Evolutionary conservation across 1,140 invertebrate species (phyloP).

Genomic region (Achroia grisella): DNA sequence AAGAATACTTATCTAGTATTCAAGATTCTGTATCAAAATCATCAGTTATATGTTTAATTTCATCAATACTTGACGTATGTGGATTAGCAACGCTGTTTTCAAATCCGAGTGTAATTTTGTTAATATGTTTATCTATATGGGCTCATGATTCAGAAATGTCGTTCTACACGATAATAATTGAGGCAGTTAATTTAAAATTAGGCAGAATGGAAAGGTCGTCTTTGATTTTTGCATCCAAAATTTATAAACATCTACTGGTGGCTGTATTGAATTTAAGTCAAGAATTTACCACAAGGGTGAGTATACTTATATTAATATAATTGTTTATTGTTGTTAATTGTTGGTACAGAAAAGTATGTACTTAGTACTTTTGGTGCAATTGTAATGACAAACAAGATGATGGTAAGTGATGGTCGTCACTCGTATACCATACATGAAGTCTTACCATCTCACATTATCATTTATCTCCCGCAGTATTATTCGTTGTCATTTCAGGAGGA

Average conservation of each 20-base stretch:
- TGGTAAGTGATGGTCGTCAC: too few relatives aligned
- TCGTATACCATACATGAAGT: too few relatives aligned
- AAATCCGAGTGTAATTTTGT: conserved; percentile 11
- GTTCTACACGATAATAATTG: conserved; percentile 24
- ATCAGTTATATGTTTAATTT: conserved; percentile 9
- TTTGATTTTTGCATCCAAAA: conserved; percentile 16
- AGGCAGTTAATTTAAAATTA: conserved; percentile 31
- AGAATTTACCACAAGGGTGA: conserved; percentile 30
- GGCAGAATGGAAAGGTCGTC: conserved; percentile 7
- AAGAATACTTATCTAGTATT: conserved; percentile 12
- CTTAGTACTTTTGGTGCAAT: too few relatives aligned
- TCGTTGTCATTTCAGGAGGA: too few relatives aligned
- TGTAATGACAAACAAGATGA: too few relatives aligned
- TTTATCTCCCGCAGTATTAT: too few relatives aligned
- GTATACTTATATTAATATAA: conserved; percentile 1
- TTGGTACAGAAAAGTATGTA: too few relatives aligned
- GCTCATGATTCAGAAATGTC: conserved; percentile 37
- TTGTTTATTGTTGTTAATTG: too few relatives aligned
- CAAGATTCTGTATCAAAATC: conserved; percentile 5
- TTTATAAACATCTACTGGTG: conserved; percentile 32
- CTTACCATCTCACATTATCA: too few relatives aligned
- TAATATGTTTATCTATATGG: conserved; percentile 20
- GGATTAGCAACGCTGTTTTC: conserved; percentile 13
- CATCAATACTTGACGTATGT: conserved; percentile 20
- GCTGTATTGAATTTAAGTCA: conserved; percentile 27